Evolutionary conservation across 2,888 invertebrate genomes (phyloP).

Genomic region (Camponotus fellah): DNA sequence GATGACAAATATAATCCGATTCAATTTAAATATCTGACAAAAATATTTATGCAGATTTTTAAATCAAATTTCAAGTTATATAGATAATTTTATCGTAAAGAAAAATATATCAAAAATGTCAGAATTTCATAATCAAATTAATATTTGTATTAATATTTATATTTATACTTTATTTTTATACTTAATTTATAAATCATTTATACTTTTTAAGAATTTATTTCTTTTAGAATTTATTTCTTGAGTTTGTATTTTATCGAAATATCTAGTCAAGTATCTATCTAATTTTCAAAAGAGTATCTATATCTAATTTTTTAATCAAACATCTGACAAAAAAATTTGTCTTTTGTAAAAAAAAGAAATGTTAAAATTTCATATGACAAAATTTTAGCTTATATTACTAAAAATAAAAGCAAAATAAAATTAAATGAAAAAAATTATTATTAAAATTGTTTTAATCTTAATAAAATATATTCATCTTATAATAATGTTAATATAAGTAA

Average conservation of each 20-base stretch:
- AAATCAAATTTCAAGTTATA: neutral
- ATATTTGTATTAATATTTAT: neutral
- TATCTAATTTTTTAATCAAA: neutral
- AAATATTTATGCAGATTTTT: neutral
- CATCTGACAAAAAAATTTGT: neutral
- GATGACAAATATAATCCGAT: neutral
- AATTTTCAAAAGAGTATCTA: too few species aligned
- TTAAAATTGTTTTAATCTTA: neutral
- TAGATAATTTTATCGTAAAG: neutral
- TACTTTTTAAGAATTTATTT: neutral
- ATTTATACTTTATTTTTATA: too few species aligned
- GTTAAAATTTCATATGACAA: neutral
- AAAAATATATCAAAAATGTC: neutral
- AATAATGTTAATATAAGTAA: neutral
- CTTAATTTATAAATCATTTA: too few species aligned
- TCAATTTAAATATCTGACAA: neutral
- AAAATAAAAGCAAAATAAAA: constrained; percentile 8
- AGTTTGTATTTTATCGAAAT: neutral
- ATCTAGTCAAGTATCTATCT: neutral
- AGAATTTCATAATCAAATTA: neutral
- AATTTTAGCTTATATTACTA: neutral
- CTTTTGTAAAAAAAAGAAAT: neutral
- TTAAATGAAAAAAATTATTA: neutral
- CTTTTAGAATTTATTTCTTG: neutral
- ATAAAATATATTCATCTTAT: neutral